These are phyloP conservation scores for Periplaneta americana DNA, from an alignment of 1,140 invertebrate genomes.

Conservation along the genomic window DNA sequence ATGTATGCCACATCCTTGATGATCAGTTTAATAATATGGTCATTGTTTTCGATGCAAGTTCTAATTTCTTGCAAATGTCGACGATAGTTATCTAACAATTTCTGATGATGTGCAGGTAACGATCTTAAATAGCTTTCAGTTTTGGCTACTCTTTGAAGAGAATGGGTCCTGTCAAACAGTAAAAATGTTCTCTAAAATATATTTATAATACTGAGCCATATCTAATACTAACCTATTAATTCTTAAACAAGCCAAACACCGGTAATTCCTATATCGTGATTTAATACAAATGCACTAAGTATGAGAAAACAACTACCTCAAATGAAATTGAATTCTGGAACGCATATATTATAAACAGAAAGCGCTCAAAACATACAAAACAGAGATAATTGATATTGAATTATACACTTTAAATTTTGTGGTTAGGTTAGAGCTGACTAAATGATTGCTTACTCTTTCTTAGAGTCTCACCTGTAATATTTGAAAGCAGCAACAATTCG, in stretches of 20 bases:
- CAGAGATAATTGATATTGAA: not conserved
- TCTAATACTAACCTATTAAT: no score
- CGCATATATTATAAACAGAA: not conserved
- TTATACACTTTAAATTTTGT: not conserved
- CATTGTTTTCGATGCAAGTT: slow-evolving; percentile 78
- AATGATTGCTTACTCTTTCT: not conserved
- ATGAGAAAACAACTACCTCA: not conserved
- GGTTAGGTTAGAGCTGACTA: not conserved
- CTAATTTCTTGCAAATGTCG: slow-evolving; percentile 68
- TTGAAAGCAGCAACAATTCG: slow-evolving; percentile 72
- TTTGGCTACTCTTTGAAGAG: slow-evolving; percentile 53
- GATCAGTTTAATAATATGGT: slow-evolving; percentile 76
- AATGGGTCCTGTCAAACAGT: slow-evolving; percentile 33
- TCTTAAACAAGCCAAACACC: no score
- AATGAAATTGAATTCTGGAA: not conserved
- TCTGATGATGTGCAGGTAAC: slow-evolving; percentile 70
- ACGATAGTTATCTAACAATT: slow-evolving; percentile 66
- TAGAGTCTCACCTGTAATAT: slow-evolving; percentile 61
- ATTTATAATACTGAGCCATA: no score
- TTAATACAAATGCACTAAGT: not conserved
- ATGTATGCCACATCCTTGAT: slow-evolving; percentile 74
- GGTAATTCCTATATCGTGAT: no score
- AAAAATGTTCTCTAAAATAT: no score
- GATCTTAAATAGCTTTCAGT: slow-evolving; percentile 68
- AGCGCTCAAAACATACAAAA: not conserved